A percentile compares a stretch with the other conserved stretches of the same genome.
phyloP scores from a whole-genome alignment of 1,140 invertebrate genomes.

The Lerema accius region DNA sequence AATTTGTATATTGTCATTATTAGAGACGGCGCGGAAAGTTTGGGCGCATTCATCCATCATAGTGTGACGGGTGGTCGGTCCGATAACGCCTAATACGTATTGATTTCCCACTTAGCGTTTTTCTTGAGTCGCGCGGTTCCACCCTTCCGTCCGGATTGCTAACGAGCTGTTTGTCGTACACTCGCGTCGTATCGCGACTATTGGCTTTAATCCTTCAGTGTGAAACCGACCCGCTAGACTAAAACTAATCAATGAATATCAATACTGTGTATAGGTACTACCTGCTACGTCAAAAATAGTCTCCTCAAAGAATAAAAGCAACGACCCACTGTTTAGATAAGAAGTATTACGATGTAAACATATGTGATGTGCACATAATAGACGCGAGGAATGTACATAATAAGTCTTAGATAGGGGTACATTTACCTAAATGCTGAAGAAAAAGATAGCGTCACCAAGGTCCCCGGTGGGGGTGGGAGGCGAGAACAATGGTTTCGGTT shows the following conservation, averaged over 20 bases:
- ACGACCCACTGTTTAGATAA: neutral
- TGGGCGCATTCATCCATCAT: conserved; percentile 79
- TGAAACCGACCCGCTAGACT: no score
- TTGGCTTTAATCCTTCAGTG: conserved; percentile 29
- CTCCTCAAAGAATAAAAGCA: no score
- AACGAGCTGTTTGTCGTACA: conserved; percentile 81
- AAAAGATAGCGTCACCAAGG: conserved; percentile 81
- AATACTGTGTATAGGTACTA: no score
- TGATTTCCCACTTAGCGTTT: conserved; percentile 82
- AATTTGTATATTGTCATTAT: conserved; percentile 83
- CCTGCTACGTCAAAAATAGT: no score
- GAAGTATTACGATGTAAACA: conserved; percentile 9
- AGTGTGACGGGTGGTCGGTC: conserved; percentile 70
- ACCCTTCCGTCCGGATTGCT: conserved; percentile 75
- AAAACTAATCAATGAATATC: no score
- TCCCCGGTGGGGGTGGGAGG: conserved; percentile 69
- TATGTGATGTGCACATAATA: conserved; percentile 27
- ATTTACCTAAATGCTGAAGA: conserved; percentile 76
- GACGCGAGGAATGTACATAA: conserved; percentile 47
- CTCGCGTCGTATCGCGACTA: conserved; percentile 48
- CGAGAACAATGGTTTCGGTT: conserved; percentile 83
- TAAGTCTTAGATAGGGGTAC: conserved; percentile 61
- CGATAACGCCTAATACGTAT: conserved; percentile 82
- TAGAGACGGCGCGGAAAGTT: conserved; percentile 75
- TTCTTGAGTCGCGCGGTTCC: conserved; percentile 76